Base-by-base conservation (phyloP, 1,140 invertebrate species). In the Eciton burchellii region DNA sequence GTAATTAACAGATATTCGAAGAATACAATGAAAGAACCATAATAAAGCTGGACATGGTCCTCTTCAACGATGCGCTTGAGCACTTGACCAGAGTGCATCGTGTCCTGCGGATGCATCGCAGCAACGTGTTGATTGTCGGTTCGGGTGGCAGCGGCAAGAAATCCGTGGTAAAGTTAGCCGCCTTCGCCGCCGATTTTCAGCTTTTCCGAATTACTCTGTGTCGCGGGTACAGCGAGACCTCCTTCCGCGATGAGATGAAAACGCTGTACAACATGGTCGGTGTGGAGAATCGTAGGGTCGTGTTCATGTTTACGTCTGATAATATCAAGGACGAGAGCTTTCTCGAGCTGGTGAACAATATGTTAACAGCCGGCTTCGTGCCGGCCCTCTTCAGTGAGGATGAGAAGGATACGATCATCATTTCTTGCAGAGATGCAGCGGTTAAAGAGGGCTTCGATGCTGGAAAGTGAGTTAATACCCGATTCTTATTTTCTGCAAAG, bases 31-130 rank as follows among this genome's bases (percentile, higher is more conserved):
- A 98, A 70, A 94, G 94, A 16, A 86, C 66, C 68, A 93, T 92
- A 11, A 93, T 92, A 70, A 96, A 96, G 89, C 95, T 98, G 93
- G 96, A 96, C 16, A 94, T 99, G 72, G 97, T 99, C 0, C 93
- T 99, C 2, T 99, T 99, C 90, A 97, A 98, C 89, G 97, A 98
- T 92, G 98, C 97, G 43, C 92, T 99, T 41, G 97, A 98, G 87
- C 98, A 99, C 92, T 91, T 98, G 84, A 98, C 97, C 0, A 95
- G 98, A 62, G 95, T 98, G 1, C 97, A 98, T 86, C 95, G 98
- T 72, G 96, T 96, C 0, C 92, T 98, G 59, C 95, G 98, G 63
- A 96, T 98, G 95, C 95, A 98, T 90, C 95, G 96, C 84, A 97
- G 97, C 0, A 97, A 99, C 90, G 95, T 96, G 6, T 94, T 99